Evolutionary conservation across 2,797 vertebrate species (phyloP).

Genomic region (Acanthurus tractus): DNA sequence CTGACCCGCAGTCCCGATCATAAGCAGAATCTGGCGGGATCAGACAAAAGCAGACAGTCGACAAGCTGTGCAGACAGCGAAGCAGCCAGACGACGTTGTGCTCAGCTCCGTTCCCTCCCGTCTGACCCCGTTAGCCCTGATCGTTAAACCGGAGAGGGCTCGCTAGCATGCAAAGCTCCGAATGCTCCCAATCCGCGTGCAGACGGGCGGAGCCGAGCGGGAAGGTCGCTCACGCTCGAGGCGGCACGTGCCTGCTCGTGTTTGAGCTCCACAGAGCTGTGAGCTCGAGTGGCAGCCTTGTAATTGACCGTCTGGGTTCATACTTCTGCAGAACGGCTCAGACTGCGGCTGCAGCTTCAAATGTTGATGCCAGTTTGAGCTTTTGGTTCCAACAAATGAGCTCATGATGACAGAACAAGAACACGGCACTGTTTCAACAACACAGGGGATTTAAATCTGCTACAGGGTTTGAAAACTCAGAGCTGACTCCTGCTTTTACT

Average conservation of each 20-base stretch:
- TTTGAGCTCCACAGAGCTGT: background rate
- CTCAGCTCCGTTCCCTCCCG: conserved; percentile 15
- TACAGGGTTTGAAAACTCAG: too few species aligned
- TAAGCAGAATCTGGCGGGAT: conserved; percentile 3
- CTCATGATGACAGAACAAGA: background rate
- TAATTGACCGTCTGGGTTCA: background rate
- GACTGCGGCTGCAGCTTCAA: background rate
- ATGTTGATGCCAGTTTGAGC: background rate
- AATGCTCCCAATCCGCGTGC: conserved; percentile 74
- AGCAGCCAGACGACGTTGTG: conserved; percentile 15
- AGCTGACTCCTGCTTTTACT: background rate
- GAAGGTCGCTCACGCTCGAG: background rate
- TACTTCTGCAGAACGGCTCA: background rate
- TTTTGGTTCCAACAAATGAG: background rate
- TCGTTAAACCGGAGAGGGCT: conserved; percentile 43
- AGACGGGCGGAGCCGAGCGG: conserved; percentile 37
- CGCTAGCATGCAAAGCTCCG: conserved; percentile 63
- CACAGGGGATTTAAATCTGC: too few species aligned
- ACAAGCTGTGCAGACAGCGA: background rate
- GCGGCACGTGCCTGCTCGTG: conserved; percentile 38
- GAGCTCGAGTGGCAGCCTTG: background rate
- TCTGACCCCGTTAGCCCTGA: conserved; percentile 58
- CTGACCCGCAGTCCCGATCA: conserved; percentile 10
- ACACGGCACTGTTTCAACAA: too few species aligned
- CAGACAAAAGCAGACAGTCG: conserved; percentile 7